Conservation (phyloP, 2,113 vertebrate genomes). For the Clupea harengus region DNA sequence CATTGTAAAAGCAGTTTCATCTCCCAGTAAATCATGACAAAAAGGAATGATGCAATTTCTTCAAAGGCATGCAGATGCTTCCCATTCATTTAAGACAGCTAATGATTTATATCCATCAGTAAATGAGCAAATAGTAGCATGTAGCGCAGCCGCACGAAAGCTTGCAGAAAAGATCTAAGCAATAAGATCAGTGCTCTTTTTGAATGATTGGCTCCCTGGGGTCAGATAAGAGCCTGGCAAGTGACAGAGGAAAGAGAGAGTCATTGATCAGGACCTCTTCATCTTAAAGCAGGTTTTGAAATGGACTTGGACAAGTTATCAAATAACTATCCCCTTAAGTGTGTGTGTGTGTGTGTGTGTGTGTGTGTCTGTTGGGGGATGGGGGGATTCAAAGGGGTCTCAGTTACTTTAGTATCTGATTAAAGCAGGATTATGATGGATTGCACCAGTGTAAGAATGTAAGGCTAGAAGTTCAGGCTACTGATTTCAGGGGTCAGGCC, state of each 20-base stretch:
- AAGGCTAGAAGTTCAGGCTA: neutral
- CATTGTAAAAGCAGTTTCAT: neutral
- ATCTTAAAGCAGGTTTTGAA: neutral
- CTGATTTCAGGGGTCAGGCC: neutral
- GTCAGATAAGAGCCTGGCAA: neutral
- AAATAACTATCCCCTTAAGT: neutral
- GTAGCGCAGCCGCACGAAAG: neutral
- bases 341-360: too few species aligned
- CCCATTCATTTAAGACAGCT: neutral
- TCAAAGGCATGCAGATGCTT: neutral
- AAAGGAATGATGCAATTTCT: neutral
- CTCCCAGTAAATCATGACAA: neutral
- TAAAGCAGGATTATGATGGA: slow-evolving; percentile 18
- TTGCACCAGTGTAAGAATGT: neutral
- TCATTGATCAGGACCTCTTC: slow-evolving; percentile 2
- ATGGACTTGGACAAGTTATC: neutral
- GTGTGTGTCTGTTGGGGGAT: neutral
- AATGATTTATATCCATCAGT: neutral
- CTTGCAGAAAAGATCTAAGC: neutral
- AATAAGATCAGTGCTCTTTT: neutral
- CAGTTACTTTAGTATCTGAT: slow-evolving; percentile 9
- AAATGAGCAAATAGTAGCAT: neutral
- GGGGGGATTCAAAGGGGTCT: neutral
- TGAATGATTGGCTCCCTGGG: neutral
- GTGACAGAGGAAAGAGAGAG: neutral